A percentile compares a stretch with the other conserved stretches of the same genome.
phyloP scores from a whole-genome alignment of 2,113 vertebrate genomes.

The Perognathus longimembris region DNA sequence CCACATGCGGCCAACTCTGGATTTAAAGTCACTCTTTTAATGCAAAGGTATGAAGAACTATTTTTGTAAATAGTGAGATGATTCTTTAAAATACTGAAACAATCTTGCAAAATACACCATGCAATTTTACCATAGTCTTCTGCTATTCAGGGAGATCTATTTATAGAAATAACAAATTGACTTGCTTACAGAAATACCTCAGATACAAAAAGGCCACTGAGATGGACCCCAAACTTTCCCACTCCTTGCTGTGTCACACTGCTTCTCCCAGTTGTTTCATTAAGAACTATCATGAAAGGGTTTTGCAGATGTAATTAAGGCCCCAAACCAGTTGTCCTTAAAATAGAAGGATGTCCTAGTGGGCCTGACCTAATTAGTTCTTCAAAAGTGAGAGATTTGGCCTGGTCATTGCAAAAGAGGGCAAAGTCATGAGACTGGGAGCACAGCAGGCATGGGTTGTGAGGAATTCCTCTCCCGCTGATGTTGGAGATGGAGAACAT shows the following conservation, averaged over 20 bases:
- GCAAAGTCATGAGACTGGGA: not conserved
- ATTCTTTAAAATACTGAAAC: not conserved
- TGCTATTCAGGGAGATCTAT: not conserved
- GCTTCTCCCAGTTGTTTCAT: not conserved
- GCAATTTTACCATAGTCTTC: slow-evolving; percentile 2
- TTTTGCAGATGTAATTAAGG: slow-evolving; percentile 18
- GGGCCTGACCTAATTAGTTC: not conserved
- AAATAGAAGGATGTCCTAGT: not conserved
- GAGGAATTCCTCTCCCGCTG: not conserved
- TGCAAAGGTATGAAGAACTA: not conserved
- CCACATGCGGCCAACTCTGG: not conserved
- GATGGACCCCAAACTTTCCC: not conserved
- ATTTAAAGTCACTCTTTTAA: slow-evolving; percentile 29
- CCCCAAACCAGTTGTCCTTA: not conserved
- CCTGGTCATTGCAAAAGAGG: slow-evolving; percentile 10
- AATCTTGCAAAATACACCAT: slow-evolving; percentile 13
- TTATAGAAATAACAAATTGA: not conserved
- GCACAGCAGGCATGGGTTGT: not conserved
- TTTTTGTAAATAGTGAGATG: slow-evolving; percentile 36
- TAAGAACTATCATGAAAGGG: not conserved
- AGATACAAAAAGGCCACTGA: not conserved
- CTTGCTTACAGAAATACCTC: not conserved
- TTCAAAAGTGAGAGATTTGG: slow-evolving; percentile 29
- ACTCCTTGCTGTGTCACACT: not conserved
- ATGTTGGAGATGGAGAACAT: not conserved